phyloP scores from a whole-genome alignment of 1,140 invertebrate species.

The Triops cancriformis region DNA sequence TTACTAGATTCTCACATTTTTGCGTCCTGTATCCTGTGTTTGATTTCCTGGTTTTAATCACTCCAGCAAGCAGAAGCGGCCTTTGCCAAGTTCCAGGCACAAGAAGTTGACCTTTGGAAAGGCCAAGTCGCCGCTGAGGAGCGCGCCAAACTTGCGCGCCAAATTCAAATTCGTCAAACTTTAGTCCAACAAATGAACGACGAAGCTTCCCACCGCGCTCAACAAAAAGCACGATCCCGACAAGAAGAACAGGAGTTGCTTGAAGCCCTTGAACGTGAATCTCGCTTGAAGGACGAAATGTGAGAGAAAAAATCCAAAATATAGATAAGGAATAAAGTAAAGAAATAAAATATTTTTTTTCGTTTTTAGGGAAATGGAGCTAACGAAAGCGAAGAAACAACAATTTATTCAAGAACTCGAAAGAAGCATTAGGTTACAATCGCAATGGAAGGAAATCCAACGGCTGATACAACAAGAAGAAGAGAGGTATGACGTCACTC shows the following conservation, averaged over 20 bases:
- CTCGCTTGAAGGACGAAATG: not conserved
- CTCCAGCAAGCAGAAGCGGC: not conserved
- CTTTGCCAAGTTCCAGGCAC: not conserved
- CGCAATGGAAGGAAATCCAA: constrained; percentile 23
- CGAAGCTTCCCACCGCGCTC: not conserved
- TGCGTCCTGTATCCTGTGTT: not conserved
- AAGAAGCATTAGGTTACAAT: constrained; percentile 17
- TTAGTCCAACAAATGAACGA: not conserved
- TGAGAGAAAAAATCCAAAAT: not conserved
- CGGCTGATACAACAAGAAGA: constrained; percentile 24
- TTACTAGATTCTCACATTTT: not conserved
- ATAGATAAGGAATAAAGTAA: too few relatives aligned
- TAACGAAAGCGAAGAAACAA: constrained; percentile 10
- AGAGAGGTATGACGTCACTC: constrained; percentile 10
- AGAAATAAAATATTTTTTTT: too few relatives aligned
- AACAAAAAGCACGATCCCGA: not conserved
- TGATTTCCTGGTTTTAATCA: not conserved
- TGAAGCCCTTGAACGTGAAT: not conserved
- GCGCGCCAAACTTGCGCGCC: not conserved
- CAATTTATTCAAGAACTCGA: constrained; percentile 21
- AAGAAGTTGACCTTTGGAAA: not conserved
- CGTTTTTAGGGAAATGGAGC: not conserved
- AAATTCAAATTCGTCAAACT: not conserved
- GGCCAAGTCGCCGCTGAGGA: not conserved
- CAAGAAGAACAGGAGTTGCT: not conserved